Base-by-base conservation (phyloP, 2,888 invertebrate species). In the Coleophora deauratella region DNA sequence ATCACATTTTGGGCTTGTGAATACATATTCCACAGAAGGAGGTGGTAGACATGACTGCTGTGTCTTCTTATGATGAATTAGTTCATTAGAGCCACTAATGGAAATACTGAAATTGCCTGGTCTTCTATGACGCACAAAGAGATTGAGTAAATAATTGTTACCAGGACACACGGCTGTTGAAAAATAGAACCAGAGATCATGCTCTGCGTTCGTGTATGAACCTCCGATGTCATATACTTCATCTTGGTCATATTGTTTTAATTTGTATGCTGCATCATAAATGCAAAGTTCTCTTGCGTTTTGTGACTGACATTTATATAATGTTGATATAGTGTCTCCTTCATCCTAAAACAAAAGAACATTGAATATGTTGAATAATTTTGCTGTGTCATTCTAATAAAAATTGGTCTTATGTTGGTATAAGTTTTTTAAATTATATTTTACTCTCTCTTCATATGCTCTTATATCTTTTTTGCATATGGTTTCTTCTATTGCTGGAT, bases 161-260 rank as follows among this genome's bases (percentile, higher is more conserved):
- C 67, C 70, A 6, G 71, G 72, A 37, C 68, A 70, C 3, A 53
- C 32, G 3, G 72, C 63, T 2, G 72, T 70, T 31, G 66, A 62
- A 15, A 50, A 72, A 41, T 66, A 77, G 46, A 85, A 85, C 80
- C 80, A 82, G 10, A 79, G 52, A 3, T 81, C 78, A 9, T 78
- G 54, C 3, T 59, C 55, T 1, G 52, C 43, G 1, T 55, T 55
- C 1, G 52, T 52, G 41, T 72, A 75, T 27, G 75, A 72, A 21
- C 81, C 84, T 27, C 84, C 84, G 27, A 85, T 76, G 35, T 78
- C 72, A 50, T 66, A 76, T 27, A 62, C 60, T 9, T 53, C 21
- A 21, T 21, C 6, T 6, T 4, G 21, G n/a, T n/a, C 55, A 11
- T 41, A 51, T 1, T 47, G 37, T 41, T 51, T 55, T n/a, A 77